phyloP scores from a whole-genome alignment of 2,797 vertebrate genomes.

The Bufotes viridis region DNA sequence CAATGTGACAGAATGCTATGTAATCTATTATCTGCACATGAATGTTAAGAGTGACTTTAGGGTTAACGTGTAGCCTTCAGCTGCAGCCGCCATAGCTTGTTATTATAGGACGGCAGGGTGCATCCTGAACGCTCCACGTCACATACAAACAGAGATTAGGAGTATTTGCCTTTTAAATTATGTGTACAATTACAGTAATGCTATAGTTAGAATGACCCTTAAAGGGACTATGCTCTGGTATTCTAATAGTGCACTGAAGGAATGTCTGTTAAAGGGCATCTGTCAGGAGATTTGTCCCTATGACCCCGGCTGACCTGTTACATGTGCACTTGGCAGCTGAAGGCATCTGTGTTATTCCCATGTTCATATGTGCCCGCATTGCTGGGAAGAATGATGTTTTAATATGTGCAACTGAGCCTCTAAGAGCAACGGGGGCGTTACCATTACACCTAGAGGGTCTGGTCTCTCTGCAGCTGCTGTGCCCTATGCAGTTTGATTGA shows the following conservation, averaged over 20 bases:
- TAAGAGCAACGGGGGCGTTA: too few species aligned
- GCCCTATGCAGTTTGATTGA: too few species aligned
- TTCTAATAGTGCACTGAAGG: not conserved
- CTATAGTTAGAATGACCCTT: not conserved
- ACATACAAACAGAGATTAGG: not conserved
- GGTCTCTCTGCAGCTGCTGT: too few species aligned
- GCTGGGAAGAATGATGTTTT: too few species aligned
- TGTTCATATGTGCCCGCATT: too few species aligned
- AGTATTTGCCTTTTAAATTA: constrained; percentile 2
- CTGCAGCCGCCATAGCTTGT: not conserved
- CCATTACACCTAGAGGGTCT: too few species aligned
- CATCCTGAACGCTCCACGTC: not conserved
- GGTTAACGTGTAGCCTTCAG: constrained; percentile 1
- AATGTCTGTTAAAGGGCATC: too few species aligned
- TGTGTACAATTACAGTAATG: not conserved
- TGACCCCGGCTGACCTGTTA: too few species aligned
- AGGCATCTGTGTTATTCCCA: too few species aligned
- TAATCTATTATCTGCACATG: not conserved
- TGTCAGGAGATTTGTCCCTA: too few species aligned
- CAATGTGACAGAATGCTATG: not conserved
- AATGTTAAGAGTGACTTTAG: not conserved
- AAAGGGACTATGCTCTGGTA: not conserved
- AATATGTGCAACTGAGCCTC: too few species aligned
- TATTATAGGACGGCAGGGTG: not conserved
- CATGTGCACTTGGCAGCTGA: too few species aligned